Base-by-base conservation (phyloP, 1,140 invertebrate genomes). In the Leptinotarsa defecta region DNA sequence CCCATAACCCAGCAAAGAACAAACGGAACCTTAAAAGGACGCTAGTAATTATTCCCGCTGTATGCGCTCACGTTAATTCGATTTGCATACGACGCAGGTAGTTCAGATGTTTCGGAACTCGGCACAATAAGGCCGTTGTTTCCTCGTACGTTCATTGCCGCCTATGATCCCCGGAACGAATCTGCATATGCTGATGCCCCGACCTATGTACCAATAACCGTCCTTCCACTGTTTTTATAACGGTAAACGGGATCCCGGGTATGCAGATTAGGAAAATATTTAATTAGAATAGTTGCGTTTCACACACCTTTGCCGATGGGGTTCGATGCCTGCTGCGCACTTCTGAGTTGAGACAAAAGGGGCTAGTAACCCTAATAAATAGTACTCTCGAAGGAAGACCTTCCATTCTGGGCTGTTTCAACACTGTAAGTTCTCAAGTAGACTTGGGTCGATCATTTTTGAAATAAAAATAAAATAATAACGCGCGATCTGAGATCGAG, bases 61-160 rank as follows among this genome's bases (percentile, higher is more conserved):
- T 62, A 70, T 48, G 24, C 27, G 61, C 61, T 61, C 27, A 52
- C 71, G 68, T 24, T 78, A 78, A 78, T 80, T 76, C 76, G 68
- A 80, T 80, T 80, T 80, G 77, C 78, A 80, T 80, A 80, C 78
- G 74, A 43, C 67, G 67, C 78, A 80, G 78, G 78, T 79, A 78
- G 65, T 62, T 79, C 27, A 43, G 22, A 67, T 67, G 64, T 34
- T 67, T 13, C n/a, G 64, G 52, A 57, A 57, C 52, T 57, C 6
- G 1, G 52, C n/a, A 77, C 68, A 78, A 77, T 75, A 24, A 68
- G 52, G 52, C 13, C 67, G 74, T 80, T 78, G 77, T 78, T 80
- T 80, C 76, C 74, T 48, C 71, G 34, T 68, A 13, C 74, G 71
- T 74, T 73, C 79, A 80, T 80, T 80, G 74, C 77, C 75, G 70